Percentiles rank a stretch among this genome's conserved stretches.
Conservation (phyloP, 2,888 invertebrate genomes). For the Drosophila algonquin region DNA sequence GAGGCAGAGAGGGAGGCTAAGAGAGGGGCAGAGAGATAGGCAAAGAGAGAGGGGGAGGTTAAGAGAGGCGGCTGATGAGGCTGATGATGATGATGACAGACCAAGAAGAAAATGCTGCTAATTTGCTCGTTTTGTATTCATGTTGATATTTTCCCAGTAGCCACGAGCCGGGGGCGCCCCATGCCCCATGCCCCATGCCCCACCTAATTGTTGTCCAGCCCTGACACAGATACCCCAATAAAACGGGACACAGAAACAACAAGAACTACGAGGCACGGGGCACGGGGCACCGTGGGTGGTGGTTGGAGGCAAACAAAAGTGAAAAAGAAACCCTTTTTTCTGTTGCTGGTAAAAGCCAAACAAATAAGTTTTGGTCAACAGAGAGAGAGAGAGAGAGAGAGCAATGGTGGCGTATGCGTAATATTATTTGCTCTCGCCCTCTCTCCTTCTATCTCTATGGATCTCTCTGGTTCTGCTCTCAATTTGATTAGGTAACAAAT, state of each 20-base stretch:
- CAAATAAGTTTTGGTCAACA: conserved; percentile 60
- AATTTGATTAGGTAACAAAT: conserved; percentile 76
- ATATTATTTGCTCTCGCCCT: conserved; percentile 59
- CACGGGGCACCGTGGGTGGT: neutral
- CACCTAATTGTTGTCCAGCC: conserved; percentile 76
- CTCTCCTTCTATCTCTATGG: neutral
- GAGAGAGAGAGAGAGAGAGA: conserved; percentile 18
- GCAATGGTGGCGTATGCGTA: conserved; percentile 70
- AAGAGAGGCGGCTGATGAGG: too few relatives aligned
- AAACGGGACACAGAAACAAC: conserved; percentile 13
- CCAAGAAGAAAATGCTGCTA: conserved; percentile 58
- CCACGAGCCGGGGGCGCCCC: conserved; percentile 11
- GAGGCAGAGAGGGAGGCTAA: too few relatives aligned
- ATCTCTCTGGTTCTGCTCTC: conserved; percentile 35
- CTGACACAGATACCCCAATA: conserved; percentile 72
- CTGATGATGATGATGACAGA: conserved; percentile 34
- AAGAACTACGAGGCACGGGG: conserved; percentile 18
- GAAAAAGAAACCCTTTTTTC: conserved; percentile 42
- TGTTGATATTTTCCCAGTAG: conserved; percentile 37
- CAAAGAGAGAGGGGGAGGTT: too few relatives aligned
- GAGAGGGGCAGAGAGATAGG: too few relatives aligned
- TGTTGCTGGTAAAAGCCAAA: conserved; percentile 32
- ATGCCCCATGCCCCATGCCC: conserved; percentile 13
- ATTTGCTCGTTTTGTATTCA: conserved; percentile 64
- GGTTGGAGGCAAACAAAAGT: conserved; percentile 48